phyloP scores from a whole-genome alignment of 1,140 invertebrate genomes.

The Drosophila ananassae region DNA sequence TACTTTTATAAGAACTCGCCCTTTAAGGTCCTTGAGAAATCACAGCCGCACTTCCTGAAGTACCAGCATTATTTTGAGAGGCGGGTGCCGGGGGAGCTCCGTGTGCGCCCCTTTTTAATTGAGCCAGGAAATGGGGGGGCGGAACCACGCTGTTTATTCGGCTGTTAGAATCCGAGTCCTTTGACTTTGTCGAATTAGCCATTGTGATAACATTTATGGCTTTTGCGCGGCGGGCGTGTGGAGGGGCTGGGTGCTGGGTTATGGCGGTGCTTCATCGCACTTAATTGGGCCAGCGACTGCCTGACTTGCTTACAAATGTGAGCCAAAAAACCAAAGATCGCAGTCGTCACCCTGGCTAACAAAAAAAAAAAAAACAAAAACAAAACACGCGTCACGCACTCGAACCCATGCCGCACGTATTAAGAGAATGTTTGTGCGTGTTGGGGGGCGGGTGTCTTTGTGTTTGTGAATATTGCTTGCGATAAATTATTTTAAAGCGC shows the following conservation, averaged over 20 bases:
- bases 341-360: constrained; percentile 13
- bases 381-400: constrained; percentile 54
- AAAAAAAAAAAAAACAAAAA: constrained; percentile 22
- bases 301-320: constrained; percentile 79
- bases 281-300: constrained; percentile 77
- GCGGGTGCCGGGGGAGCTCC: neutral
- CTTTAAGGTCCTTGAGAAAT: constrained; percentile 3
- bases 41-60: neutral
- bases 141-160: constrained; percentile 50
- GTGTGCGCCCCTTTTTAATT: constrained; percentile 36
- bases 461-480: constrained; percentile 68
- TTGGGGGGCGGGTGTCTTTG: constrained; percentile 11
- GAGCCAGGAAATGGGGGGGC: constrained; percentile 6
- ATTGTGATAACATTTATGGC: constrained; percentile 74
- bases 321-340: constrained; percentile 29
- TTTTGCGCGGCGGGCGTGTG: neutral
- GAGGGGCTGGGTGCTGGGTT: neutral
- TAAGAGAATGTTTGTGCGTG: constrained; percentile 12
- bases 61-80: too few species aligned
- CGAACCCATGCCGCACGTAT: constrained; percentile 38
- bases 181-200: constrained; percentile 77
- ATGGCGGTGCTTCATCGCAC: constrained; percentile 58
- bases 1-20: neutral
- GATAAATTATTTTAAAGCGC: constrained; percentile 80
- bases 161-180: constrained; percentile 71